These are phyloP conservation scores for Caenorhabditis sulstoni DNA, from an alignment of 2,888 invertebrate species.

Conservation along the genomic window DNA sequence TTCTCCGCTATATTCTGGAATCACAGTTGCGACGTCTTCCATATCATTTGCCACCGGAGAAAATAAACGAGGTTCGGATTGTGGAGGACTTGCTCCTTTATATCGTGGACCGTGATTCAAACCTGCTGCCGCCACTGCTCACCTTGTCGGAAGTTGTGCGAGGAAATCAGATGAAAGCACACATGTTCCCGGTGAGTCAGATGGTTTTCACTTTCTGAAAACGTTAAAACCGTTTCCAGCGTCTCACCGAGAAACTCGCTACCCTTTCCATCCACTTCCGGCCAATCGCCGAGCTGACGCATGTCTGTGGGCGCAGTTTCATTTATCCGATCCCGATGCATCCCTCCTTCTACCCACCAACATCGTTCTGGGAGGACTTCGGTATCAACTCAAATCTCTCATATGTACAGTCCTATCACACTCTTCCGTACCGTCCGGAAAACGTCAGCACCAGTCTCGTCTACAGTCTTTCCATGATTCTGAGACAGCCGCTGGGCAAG, in stretches of 20 bases:
- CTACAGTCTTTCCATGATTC: conserved; percentile 73
- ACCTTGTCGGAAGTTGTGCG: conserved; percentile 62
- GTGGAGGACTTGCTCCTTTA: conserved; percentile 52
- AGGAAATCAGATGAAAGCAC: conserved; percentile 39
- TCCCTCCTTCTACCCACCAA: conserved; percentile 56
- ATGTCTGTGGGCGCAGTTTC: conserved; percentile 62
- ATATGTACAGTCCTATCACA: conserved; percentile 37
- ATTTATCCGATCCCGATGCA: conserved; percentile 68
- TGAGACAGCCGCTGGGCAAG: conserved; percentile 76
- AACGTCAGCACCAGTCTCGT: conserved; percentile 36
- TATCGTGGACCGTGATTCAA: conserved; percentile 62
- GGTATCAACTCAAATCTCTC: neutral
- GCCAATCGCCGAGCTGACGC: conserved; percentile 68
- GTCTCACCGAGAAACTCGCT: conserved; percentile 58
- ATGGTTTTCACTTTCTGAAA: neutral
- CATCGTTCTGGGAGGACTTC: conserved; percentile 61
- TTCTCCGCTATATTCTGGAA: conserved; percentile 50
- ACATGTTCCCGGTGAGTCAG: conserved; percentile 64
- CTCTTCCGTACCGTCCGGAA: conserved; percentile 68
- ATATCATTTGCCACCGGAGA: conserved; percentile 41
- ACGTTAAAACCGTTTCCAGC: conserved; percentile 45
- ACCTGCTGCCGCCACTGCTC: conserved; percentile 67
- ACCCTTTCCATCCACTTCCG: conserved; percentile 64
- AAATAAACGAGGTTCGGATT: conserved; percentile 42
- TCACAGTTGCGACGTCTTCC: conserved; percentile 45